Percentiles rank a stretch among this genome's conserved stretches.
Conservation (phyloP, 2,797 vertebrate genomes). For the Fistularia commersonii region DNA sequence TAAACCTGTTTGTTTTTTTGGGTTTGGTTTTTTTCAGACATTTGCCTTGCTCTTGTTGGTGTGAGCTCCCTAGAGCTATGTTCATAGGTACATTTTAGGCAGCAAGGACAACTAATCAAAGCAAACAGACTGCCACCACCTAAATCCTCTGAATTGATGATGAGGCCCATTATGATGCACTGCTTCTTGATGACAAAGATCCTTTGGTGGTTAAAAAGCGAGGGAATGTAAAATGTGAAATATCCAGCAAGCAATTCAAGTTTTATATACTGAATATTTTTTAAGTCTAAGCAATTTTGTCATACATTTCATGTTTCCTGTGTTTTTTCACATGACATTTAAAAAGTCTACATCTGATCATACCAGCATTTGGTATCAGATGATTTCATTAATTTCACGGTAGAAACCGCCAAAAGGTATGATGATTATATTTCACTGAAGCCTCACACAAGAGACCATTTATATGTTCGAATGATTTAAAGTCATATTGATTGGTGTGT, state of each 20-base stretch:
- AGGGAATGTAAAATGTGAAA: background rate
- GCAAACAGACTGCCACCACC: constrained; percentile 25
- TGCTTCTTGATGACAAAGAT: constrained; percentile 2
- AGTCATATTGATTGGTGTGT: constrained; percentile 28
- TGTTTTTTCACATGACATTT: no score
- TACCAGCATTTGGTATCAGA: no score
- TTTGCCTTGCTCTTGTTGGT: constrained; percentile 21
- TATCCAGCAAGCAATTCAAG: background rate
- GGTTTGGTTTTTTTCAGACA: constrained; percentile 36
- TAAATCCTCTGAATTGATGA: constrained; percentile 39
- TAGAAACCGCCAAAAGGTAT: background rate
- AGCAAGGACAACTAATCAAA: constrained; percentile 45
- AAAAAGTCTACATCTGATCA: no score
- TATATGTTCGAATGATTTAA: constrained; percentile 12
- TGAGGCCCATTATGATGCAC: constrained; percentile 18
- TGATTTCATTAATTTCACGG: background rate
- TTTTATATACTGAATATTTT: no score
- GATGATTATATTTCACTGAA: background rate
- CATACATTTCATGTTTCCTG: no score
- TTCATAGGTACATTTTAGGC: constrained; percentile 40
- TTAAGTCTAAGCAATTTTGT: no score
- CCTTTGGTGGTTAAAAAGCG: constrained; percentile 15
- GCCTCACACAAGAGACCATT: background rate
- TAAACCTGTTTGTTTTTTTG: constrained; percentile 28
- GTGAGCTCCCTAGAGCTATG: constrained; percentile 24